phyloP scores from a whole-genome alignment of 2,113 vertebrate genomes.

The Phrynocephalus versicolor region DNA sequence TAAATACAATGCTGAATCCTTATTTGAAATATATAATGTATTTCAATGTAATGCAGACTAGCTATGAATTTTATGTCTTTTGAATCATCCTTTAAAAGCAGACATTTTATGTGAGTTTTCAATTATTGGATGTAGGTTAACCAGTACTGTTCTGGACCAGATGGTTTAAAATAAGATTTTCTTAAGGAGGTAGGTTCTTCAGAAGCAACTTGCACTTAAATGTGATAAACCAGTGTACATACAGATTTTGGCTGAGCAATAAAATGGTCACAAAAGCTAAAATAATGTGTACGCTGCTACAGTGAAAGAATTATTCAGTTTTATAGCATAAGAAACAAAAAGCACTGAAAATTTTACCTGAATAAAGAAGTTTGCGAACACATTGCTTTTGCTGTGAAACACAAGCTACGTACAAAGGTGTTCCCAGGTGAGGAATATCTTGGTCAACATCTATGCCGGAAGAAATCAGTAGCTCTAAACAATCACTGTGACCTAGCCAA shows the following conservation, averaged over 20 bases:
- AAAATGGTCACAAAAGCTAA: not conserved
- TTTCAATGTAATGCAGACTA: too few relatives aligned
- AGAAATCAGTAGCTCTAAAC: conserved; percentile 87
- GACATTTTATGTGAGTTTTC: too few relatives aligned
- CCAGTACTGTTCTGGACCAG: not conserved
- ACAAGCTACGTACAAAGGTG: conserved; percentile 90
- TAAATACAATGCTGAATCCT: too few relatives aligned
- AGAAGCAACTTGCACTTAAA: not conserved
- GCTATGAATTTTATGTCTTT: too few relatives aligned
- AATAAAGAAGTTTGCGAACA: conserved; percentile 88
- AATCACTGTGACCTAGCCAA: conserved; percentile 87
- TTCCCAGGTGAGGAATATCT: conserved; percentile 91
- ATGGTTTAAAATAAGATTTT: not conserved
- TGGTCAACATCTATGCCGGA: conserved; percentile 93
- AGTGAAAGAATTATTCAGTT: not conserved
- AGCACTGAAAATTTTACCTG: conserved; percentile 75
- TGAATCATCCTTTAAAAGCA: too few relatives aligned
- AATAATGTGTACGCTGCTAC: not conserved
- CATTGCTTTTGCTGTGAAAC: conserved; percentile 87
- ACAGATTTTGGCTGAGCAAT: not conserved
- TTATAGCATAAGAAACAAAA: not conserved
- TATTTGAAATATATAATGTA: too few relatives aligned
- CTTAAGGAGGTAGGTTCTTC: not conserved
- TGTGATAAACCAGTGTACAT: too few relatives aligned
- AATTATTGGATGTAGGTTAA: too few relatives aligned